phyloP scores from a whole-genome alignment of 2,113 vertebrate genomes.

The Takifugu bimaculatus region DNA sequence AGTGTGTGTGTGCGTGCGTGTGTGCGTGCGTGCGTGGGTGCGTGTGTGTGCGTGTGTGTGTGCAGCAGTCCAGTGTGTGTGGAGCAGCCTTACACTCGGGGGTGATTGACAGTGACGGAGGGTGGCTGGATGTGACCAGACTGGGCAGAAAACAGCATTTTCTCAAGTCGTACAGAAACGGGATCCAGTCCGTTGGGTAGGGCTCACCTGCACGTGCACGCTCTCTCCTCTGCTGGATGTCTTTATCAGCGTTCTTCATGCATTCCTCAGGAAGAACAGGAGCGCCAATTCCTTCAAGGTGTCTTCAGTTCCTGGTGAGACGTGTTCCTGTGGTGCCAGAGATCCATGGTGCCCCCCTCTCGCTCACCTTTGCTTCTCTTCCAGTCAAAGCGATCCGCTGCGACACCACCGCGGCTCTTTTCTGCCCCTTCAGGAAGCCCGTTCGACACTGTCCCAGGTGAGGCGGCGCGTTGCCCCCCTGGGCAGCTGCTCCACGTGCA shows the following conservation, averaged over 20 bases:
- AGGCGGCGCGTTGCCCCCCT: neutral
- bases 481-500: neutral
- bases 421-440: slow-evolving; percentile 92
- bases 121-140: slow-evolving; percentile 94
- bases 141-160: slow-evolving; percentile 90
- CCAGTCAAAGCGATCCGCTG: slow-evolving; percentile 91
- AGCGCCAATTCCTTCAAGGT: slow-evolving; percentile 96
- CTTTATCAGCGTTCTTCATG: neutral
- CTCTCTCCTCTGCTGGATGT: neutral
- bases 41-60: no score
- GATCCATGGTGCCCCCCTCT: no score
- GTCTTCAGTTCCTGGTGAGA: slow-evolving; percentile 88
- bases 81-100: slow-evolving; percentile 89
- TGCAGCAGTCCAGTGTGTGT: slow-evolving; percentile 96
- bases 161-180: slow-evolving; percentile 89
- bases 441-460: slow-evolving; percentile 93
- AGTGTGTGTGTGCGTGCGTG: no score
- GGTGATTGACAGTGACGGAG: slow-evolving; percentile 92
- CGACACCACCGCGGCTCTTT: slow-evolving; percentile 87
- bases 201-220: neutral
- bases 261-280: slow-evolving; percentile 83
- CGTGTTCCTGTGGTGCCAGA: neutral
- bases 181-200: slow-evolving; percentile 87
- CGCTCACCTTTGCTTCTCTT: slow-evolving; percentile 21
- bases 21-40: no score